Base-by-base conservation (phyloP, 2,797 vertebrate species). In the Notamacropus eugenii region DNA sequence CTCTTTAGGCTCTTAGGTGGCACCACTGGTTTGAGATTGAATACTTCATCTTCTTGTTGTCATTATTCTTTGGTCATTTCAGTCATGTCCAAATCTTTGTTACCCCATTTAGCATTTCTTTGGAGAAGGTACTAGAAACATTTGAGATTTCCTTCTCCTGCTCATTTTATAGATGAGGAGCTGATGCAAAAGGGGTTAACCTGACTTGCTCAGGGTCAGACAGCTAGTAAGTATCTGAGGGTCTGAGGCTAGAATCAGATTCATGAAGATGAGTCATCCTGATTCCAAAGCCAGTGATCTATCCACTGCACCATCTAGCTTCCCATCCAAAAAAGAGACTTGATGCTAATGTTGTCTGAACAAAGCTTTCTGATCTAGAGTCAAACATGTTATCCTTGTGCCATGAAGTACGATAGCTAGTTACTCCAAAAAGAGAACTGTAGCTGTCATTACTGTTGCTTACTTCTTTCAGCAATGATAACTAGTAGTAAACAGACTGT, bases 391-490 rank as follows among this genome's bases (percentile, higher is more conserved):
- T 67, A 67, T 9, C 13, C 34, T 2, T 67, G 34, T 14, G 29
- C 31, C 31, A 14, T 34, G 12, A 62, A 4, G 34, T 54, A 16
- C 0, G 2, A 40, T 28, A 92, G 5, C 8, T 62, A 5, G n/a
- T 92, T 58, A 54, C 54, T 92, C 10, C 54, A 31, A 57, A 5
- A 31, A 58, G 11, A 91, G 22, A 5, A 12, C 10, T 52, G 5
- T 40, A 92, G 55, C 54, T 74, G 46, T 55, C 12, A 54, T 34
- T 93, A 1, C 56, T 93, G 0, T 56, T 91, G 58, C 9, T 92
- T 74, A 55, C 28, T 97, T 92, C 90, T 93, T 34, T 93, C 19
- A 95, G 67, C 6, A 12, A 93, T 40, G 74, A 29, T 97, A 74
- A 59, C 62, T 82, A 52, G 24, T 52, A 59, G 19, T 62, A 94